Evolutionary conservation across 2,797 vertebrate genomes (phyloP), one percentile per base, ranked within the genome.

Genomic region (Anableps anableps): DNA sequence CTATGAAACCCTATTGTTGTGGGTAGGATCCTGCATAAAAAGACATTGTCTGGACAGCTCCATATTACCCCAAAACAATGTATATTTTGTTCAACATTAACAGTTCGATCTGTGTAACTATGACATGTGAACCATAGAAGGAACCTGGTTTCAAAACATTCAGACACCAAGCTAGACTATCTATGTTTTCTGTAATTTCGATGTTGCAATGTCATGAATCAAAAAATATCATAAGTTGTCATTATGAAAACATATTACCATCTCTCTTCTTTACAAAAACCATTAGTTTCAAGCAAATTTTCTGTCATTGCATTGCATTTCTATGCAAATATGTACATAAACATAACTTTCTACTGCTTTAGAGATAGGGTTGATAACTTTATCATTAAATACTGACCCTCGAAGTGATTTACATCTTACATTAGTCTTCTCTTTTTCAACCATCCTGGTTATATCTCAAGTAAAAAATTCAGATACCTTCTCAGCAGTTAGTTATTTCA

Each of bases 341-440:
- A 31, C 31, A 60, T 4, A 48, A 17, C 3, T 9, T 64, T 43
- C 16, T 38, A 41, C 13, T 38, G 14, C 47, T 62, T 71, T 64
- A 2, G 19, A 72, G 47, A 47, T 48, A 19, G 50, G n/a, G 58
- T 50, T 75, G 31, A 74, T 60, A 19, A 41, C 29, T 14, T 77
- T 64, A 79, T 58, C n/a, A 29, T 74, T 13, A 78, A 7, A 41
- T 14, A 23, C 78, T 76, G 76, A 60, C 55, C 23, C 53, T 72
- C 34, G 26, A 14, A 48, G 70, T 3, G 70, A 72, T 41, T 68
- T 68, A 4, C 23, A 23, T 68, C 10, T 38, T 82, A 80, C 68
- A 81, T 72, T 36, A 72, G 80, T 82, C 45, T 41, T 64, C 38
- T 85, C 11, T 77, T 83, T 72, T 84, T 64, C 71, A 60, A 86